Evolutionary conservation across 2,113 vertebrate genomes (phyloP).

Genomic region (Choloepus hoffmanni): DNA sequence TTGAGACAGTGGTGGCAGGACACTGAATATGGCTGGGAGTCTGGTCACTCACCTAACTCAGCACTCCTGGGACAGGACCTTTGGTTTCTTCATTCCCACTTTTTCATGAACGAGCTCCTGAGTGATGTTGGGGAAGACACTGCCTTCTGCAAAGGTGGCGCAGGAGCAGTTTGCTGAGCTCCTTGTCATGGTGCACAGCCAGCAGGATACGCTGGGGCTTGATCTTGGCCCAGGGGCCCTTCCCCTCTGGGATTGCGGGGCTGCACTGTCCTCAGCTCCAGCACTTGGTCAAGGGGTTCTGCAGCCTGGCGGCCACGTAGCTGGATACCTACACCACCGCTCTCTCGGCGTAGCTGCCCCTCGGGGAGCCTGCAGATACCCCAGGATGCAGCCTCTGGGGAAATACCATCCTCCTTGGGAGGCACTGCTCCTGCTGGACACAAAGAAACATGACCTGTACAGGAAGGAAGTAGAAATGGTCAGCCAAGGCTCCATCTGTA

Average conservation of each 20-base stretch:
- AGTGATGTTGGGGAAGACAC: conserved; percentile 87
- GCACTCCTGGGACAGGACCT: background rate
- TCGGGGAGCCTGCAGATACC: conserved; percentile 74
- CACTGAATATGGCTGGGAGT: background rate
- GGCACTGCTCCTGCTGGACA: background rate
- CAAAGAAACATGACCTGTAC: background rate
- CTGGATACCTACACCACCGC: conserved; percentile 67
- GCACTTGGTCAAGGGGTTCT: conserved; percentile 85
- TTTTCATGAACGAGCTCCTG: conserved; percentile 86
- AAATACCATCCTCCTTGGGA: conserved; percentile 81
- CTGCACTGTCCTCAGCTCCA: conserved; percentile 86
- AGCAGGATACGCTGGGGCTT: conserved; percentile 84
- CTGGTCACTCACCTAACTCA: background rate
- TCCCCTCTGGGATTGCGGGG: conserved; percentile 83
- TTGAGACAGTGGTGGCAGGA: background rate
- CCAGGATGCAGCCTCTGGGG: conserved; percentile 84
- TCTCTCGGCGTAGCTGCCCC: conserved; percentile 77
- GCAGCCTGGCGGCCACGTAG: conserved; percentile 83
- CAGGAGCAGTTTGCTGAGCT: conserved; percentile 83
- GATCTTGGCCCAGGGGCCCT: conserved; percentile 61
- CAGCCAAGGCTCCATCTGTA: background rate
- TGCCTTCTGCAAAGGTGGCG: conserved; percentile 86
- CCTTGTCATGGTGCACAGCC: conserved; percentile 87
- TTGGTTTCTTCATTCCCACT: background rate
- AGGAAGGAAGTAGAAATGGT: no score